phyloP scores from a whole-genome alignment of 53 echinoderm and acorn worm genomes.

The Antedon mediterranea region DNA sequence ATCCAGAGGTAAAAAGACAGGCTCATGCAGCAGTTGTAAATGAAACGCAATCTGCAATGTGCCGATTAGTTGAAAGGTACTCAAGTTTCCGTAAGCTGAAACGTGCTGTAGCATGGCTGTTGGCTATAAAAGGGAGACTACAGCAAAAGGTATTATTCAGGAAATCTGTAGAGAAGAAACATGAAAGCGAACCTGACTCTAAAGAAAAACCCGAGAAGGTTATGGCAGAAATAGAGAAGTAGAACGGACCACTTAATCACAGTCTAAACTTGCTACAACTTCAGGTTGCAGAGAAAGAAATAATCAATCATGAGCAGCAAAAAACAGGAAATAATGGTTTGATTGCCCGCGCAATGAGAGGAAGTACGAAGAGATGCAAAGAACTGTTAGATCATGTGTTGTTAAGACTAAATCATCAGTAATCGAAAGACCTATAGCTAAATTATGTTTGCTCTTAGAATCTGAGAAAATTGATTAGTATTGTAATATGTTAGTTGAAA shows the following conservation, averaged over 20 bases:
- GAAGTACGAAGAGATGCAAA: too few relatives aligned
- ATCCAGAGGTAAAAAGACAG: conserved; percentile 17
- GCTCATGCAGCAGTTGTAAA: background rate
- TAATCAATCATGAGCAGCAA: conserved; percentile 3
- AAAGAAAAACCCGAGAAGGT: too few relatives aligned
- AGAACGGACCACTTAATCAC: too few relatives aligned
- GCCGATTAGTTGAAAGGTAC: background rate
- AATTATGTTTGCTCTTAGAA: too few relatives aligned
- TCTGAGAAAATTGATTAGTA: too few relatives aligned
- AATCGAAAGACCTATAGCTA: too few relatives aligned
- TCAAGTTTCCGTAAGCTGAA: conserved; percentile 18
- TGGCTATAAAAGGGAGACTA: background rate
- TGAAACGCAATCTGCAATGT: background rate
- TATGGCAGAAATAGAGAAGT: too few relatives aligned
- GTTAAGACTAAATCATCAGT: too few relatives aligned
- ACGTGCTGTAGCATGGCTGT: conserved; percentile 11
- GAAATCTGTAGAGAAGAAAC: too few relatives aligned
- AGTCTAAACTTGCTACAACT: conserved; percentile 2
- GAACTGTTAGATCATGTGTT: too few relatives aligned
- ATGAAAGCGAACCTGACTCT: too few relatives aligned
- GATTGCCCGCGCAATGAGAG: background rate
- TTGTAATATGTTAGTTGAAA: too few relatives aligned
- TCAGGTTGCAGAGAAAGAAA: background rate
- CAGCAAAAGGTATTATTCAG: background rate
- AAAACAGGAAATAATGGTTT: background rate